phyloP scores from a whole-genome alignment of 2,113 vertebrate species.

The Mus spicilegus region DNA sequence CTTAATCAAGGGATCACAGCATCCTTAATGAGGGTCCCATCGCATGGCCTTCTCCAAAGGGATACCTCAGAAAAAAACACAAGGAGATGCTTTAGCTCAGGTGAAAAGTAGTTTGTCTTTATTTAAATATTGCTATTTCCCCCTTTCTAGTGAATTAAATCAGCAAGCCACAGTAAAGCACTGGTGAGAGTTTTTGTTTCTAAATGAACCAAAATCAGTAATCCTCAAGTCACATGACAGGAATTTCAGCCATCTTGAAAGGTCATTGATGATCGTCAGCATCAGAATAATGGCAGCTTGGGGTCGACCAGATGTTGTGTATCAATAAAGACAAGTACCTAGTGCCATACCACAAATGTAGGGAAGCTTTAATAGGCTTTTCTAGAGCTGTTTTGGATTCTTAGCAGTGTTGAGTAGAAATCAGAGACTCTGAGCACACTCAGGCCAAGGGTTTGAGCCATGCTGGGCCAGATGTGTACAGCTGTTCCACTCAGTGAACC shows the following conservation, averaged over 20 bases:
- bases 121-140: constrained; percentile 2
- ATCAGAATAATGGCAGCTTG: background rate
- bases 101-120: background rate
- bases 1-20: background rate
- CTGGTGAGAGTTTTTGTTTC: background rate
- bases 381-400: background rate
- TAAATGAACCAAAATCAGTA: background rate
- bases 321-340: background rate
- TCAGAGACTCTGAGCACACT: background rate
- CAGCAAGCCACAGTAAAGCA: background rate
- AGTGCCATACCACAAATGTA: background rate
- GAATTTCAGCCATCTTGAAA: background rate
- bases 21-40: background rate
- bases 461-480: too few relatives aligned
- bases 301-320: background rate
- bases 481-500: background rate
- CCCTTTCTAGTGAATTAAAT: background rate
- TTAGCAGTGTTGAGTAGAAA: background rate
- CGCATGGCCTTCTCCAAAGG: background rate
- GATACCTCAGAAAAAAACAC: background rate
- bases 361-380: background rate
- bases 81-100: background rate
- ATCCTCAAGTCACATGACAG: background rate
- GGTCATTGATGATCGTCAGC: background rate
- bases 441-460: background rate